Evolutionary conservation across 2,888 invertebrate genomes (phyloP), one percentile per base, ranked within the genome.

Genomic region (Ormyrus pomaceus): DNA sequence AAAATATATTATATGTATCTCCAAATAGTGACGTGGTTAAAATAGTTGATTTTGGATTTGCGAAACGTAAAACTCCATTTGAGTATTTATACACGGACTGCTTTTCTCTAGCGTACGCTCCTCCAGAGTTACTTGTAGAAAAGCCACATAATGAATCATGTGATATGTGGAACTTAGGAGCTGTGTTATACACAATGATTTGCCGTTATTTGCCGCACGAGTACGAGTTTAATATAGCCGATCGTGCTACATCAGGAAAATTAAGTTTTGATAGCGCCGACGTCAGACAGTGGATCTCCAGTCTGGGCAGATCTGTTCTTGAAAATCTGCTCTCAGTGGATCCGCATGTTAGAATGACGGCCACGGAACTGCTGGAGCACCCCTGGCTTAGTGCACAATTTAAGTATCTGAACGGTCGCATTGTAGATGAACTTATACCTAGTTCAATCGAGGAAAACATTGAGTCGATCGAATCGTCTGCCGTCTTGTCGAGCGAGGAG

Each of bases 41-140:
- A 89, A 94, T 99, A 59, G 96, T 99, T 0, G 99, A 99, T 92
- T 99, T 99, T 91, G 99, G 99, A 9, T 98, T 98, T 91, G 98
- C 99, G 13, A 92, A 96, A n/a, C 90, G 94, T 83, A 94, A 95
- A 86, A 93, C 93, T 64, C 92, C 93, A 80, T 92, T 92, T 76
- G 93, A 93, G 85, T 91, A 92, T 1, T 89, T 94, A 86, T 93
- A 93, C 91, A 97, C 98, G 0, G 98, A 99, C 0, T 98, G 99
- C 89, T 99, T 97, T 90, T 98, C 99, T 76, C 91, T 98, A 65
- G 95, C 96, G 86, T 99, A 99, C 91, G 99, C 98, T 0, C 98
- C 99, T 0, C 99, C 99, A 0, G 99, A 99, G 90, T 97, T 98
- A 10, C 92, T 99, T 64, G 91, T 91, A 1, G 92, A 93, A 45